Base-by-base conservation (phyloP, 1,140 invertebrate genomes). In the Paracyclopina nana region DNA sequence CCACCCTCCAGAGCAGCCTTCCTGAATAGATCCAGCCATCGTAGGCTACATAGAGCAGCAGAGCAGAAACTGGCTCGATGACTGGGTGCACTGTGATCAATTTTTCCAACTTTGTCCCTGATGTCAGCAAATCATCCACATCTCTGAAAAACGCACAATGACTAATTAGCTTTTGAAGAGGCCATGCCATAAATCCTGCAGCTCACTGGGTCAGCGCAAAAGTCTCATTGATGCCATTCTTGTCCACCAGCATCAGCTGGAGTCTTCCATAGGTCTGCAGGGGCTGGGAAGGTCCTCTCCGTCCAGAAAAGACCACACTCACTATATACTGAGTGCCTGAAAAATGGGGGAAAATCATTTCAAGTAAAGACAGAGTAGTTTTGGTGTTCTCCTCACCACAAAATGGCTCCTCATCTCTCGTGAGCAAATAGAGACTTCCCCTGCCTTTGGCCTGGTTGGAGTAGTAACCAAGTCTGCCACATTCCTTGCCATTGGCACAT, bases 401-500 rank as follows among this genome's bases (percentile, higher is more conserved):
- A 62, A 90, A 90, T 0, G 85, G 85, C 62, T 90, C 84, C 57
- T 86, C 82, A 52, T 91, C 83, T 55, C 85, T 71, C 0, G 86
- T 92, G 0, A 87, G 67, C 12, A 91, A 63, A 60, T 84, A 92
- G 0, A 88, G 68, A 31, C 61, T 61, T 0, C 85, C 84, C 16
- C 82, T 66, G 0, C 79, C 82, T 2, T 73, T 71, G 0, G 80
- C 80, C 6, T 74, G 65, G 62, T 90, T 79, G 2, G 87, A 83
- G 62, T 88, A 87, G 65, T 86, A 92, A 1, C 88, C 88, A 87
- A 95, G 92, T 59, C 82, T 80, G 11, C 82, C 82, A 61, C 87
- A 92, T 8, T 69, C 65, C 57, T 58, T 64, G 2, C 65, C 62
- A 24, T 55, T 56, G n/a, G n/a, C n/a, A 59, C 79, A 82, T 1